These are phyloP conservation scores for Timema cristinae DNA, from an alignment of 2,888 invertebrate species.

Conservation along the genomic window DNA sequence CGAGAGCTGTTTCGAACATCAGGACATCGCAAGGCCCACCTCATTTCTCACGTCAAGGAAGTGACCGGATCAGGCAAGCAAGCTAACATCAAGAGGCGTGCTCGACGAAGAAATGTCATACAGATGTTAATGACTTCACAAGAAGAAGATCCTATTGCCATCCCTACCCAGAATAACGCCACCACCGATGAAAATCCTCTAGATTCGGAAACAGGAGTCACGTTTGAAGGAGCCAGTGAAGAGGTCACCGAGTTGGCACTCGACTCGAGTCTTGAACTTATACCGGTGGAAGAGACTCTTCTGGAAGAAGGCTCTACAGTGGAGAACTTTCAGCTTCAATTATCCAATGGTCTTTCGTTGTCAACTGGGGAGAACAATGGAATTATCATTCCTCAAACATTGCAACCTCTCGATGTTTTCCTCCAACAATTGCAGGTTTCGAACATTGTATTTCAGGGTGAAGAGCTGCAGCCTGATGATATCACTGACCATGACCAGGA, in stretches of 20 bases:
- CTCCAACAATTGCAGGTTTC: conserved; percentile 42
- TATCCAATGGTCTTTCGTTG: conserved; percentile 41
- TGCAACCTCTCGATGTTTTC: conserved; percentile 48
- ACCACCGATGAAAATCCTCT: too few relatives aligned
- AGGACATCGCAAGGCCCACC: conserved; percentile 61
- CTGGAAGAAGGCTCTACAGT: conserved; percentile 20
- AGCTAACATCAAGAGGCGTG: background rate
- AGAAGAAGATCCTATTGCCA: background rate
- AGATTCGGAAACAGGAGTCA: too few relatives aligned
- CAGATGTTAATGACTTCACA: background rate
- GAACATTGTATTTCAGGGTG: background rate
- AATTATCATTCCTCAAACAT: conserved; percentile 43
- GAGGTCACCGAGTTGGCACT: too few relatives aligned
- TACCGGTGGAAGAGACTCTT: too few relatives aligned
- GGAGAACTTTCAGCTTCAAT: conserved; percentile 43
- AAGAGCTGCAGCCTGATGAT: background rate
- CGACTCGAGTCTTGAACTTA: too few relatives aligned
- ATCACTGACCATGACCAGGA: background rate
- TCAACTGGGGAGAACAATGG: conserved; percentile 17
- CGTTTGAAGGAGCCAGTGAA: too few relatives aligned
- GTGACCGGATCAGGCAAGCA: background rate
- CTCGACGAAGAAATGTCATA: conserved; percentile 1
- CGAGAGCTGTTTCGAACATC: conserved; percentile 60
- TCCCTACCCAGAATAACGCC: too few relatives aligned
- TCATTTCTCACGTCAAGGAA: conserved; percentile 21